Conservation (phyloP, 2,113 vertebrate genomes). For the Paradisaea rubra region DNA sequence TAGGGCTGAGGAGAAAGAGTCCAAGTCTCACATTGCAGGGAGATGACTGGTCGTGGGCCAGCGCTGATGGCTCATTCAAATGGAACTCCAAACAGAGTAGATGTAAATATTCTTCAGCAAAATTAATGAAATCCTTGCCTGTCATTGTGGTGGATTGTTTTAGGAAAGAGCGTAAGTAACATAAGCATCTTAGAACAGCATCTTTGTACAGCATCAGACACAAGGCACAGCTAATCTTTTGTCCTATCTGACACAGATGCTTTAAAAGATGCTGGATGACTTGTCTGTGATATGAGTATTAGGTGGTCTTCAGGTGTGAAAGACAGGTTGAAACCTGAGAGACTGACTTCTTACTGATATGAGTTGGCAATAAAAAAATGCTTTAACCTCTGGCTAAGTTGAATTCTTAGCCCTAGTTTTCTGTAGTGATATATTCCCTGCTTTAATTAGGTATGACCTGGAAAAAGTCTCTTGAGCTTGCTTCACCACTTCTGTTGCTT, state of each 20-base stretch:
- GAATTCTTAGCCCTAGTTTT: neutral
- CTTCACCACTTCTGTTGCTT: neutral
- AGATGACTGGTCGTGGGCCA: neutral
- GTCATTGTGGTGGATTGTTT: neutral
- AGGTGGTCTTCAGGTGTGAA: neutral
- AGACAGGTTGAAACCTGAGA: neutral
- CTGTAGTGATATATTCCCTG: neutral
- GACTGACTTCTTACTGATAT: neutral
- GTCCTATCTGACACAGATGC: neutral
- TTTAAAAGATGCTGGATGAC: neutral
- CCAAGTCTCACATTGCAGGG: neutral
- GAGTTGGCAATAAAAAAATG: neutral
- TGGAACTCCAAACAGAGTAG: neutral
- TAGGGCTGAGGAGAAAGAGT: neutral
- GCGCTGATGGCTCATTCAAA: neutral
- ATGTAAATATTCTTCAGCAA: neutral
- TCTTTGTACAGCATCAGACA: neutral
- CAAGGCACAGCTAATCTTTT: neutral
- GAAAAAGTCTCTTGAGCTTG: neutral
- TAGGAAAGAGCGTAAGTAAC: neutral
- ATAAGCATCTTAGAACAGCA: neutral
- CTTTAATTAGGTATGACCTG: conserved; percentile 10
- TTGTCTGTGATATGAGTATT: neutral
- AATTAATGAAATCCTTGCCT: neutral
- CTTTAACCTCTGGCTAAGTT: neutral